Percentiles rank a stretch among this genome's conserved stretches.
phyloP scores from a whole-genome alignment of 1,140 invertebrate species.

The Euschistus heros region DNA sequence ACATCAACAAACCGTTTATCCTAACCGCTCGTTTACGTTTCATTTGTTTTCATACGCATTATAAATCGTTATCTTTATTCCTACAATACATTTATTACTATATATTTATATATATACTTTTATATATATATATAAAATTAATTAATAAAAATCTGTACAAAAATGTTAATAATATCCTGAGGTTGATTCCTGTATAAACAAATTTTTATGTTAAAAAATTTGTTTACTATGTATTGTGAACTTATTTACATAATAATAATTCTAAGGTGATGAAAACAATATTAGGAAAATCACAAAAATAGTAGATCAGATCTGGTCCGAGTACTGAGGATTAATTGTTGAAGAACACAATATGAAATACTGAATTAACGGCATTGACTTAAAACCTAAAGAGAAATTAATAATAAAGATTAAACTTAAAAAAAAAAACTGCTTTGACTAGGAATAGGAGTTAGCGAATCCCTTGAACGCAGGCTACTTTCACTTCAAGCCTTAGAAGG shows the following conservation, averaged over 20 bases:
- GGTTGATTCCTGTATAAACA: constrained; percentile 18
- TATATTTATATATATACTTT: constrained; percentile 12
- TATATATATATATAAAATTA: constrained; percentile 18
- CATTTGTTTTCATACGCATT: background rate
- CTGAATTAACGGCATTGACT: constrained; percentile 6
- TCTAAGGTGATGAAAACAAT: background rate
- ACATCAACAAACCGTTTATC: constrained; percentile 11
- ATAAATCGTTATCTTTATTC: constrained; percentile 13
- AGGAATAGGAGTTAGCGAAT: constrained; percentile 15
- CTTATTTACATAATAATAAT: constrained; percentile 5
- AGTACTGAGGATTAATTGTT: constrained; percentile 13
- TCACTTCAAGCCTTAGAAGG: background rate
- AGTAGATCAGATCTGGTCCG: constrained; percentile 12
- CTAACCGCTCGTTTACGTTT: background rate
- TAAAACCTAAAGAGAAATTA: constrained; percentile 11
- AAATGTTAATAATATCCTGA: constrained; percentile 18
- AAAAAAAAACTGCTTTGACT: constrained; percentile 12
- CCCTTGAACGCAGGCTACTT: constrained; percentile 1
- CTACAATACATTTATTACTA: constrained; percentile 13
- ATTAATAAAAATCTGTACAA: constrained; percentile 19
- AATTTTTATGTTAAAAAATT: background rate
- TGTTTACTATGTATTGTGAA: background rate
- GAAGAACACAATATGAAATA: constrained; percentile 15
- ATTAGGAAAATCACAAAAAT: background rate
- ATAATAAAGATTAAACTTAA: background rate